Evolutionary conservation across 2,888 invertebrate genomes (phyloP).

Genomic region (Drosophila algonquin): DNA sequence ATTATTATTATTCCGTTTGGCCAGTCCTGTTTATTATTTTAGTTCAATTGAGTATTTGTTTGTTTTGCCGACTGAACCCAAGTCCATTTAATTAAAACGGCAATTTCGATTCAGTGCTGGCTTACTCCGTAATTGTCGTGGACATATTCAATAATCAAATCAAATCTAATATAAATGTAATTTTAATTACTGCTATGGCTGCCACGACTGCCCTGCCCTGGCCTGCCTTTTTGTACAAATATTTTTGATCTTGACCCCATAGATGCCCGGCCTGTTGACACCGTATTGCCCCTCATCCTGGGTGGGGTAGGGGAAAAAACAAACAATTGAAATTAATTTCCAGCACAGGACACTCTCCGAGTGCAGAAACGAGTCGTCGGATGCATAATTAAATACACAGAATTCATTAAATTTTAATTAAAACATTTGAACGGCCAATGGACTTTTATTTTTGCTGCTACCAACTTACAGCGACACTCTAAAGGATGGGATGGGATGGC

Average conservation of each 20-base stretch:
- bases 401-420: slow-evolving; percentile 77
- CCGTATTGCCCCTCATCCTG: too few relatives aligned
- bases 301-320: slow-evolving; percentile 17
- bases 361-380: slow-evolving; percentile 9
- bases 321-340: slow-evolving; percentile 73
- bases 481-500: slow-evolving; percentile 8
- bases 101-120: slow-evolving; percentile 17
- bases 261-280: too few relatives aligned
- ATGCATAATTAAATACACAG: slow-evolving; percentile 75
- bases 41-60: slow-evolving; percentile 48
- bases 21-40: slow-evolving; percentile 36
- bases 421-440: slow-evolving; percentile 74
- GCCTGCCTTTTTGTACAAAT: slow-evolving; percentile 14
- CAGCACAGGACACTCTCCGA: slow-evolving; percentile 35
- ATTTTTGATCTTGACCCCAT: slow-evolving; percentile 21
- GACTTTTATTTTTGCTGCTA: slow-evolving; percentile 62
- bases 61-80: slow-evolving; percentile 15
- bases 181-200: slow-evolving; percentile 58
- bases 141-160: slow-evolving; percentile 44
- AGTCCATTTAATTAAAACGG: slow-evolving; percentile 58
- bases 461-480: slow-evolving; percentile 35
- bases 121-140: slow-evolving; percentile 21
- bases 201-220: slow-evolving; percentile 13
- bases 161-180: slow-evolving; percentile 60
- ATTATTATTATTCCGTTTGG: slow-evolving; percentile 18